Evolutionary conservation across 2,113 vertebrate genomes (phyloP).

Genomic region (Physeter macrocephalus): DNA sequence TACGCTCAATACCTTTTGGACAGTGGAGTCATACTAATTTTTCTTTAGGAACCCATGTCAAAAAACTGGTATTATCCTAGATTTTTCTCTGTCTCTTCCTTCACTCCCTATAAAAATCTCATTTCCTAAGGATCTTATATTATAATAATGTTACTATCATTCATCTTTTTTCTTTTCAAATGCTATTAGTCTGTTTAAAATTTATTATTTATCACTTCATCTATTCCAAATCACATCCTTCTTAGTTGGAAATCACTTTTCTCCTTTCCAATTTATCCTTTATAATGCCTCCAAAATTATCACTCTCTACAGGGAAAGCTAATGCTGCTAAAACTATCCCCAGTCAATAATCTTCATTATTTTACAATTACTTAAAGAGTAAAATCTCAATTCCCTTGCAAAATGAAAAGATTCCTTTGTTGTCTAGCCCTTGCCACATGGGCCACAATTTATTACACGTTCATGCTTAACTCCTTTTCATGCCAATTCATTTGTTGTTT

Average conservation of each 20-base stretch:
- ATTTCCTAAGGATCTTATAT: neutral
- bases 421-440: neutral
- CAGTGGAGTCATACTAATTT: neutral
- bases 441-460: neutral
- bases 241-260: neutral
- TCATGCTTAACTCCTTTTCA: neutral
- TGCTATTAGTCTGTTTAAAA: neutral
- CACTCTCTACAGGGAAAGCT: neutral
- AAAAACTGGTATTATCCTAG: neutral
- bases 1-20: neutral
- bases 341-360: neutral
- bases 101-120: neutral
- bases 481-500: neutral
- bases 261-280: neutral
- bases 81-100: neutral
- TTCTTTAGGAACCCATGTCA: neutral
- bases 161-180: neutral
- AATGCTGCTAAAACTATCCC: neutral
- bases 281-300: neutral
- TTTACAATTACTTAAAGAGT: neutral
- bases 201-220: neutral
- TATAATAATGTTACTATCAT: neutral
- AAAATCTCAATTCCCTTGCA: neutral
- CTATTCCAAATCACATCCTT: neutral
- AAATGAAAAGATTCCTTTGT: neutral